Percentiles rank a stretch among this genome's conserved stretches.
Conservation (phyloP, 2,797 vertebrate genomes). For the Alca torda region DNA sequence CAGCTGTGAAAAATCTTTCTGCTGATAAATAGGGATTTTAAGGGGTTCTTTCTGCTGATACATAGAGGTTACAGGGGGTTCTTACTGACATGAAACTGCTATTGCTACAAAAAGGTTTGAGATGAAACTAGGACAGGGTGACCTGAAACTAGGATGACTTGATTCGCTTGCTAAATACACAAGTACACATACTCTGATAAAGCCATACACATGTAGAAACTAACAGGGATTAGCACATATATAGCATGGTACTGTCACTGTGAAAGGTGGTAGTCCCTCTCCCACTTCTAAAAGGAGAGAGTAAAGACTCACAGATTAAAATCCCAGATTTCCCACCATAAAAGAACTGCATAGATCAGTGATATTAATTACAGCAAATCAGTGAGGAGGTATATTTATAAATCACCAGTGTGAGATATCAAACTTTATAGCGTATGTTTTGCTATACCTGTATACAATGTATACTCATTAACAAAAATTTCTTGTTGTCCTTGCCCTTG, state of each 20-base stretch:
- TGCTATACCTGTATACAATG: background rate
- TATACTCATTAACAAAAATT: background rate
- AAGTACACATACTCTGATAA: background rate
- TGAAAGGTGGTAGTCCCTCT: background rate
- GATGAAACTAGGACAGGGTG: background rate
- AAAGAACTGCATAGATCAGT: background rate
- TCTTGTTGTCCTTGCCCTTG: background rate
- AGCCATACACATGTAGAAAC: background rate
- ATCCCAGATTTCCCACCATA: background rate
- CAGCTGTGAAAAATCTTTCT: background rate
- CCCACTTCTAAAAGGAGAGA: background rate
- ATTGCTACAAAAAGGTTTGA: background rate
- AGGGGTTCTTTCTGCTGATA: background rate
- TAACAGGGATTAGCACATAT: background rate
- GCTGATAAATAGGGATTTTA: background rate
- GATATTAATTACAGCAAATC: background rate
- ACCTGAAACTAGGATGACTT: background rate
- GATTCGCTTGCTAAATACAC: background rate
- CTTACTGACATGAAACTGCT: background rate
- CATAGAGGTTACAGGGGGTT: background rate
- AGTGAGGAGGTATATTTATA: background rate
- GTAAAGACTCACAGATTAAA: background rate
- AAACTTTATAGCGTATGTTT: background rate
- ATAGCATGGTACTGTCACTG: background rate
- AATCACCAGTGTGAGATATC: background rate